Base-by-base conservation (phyloP, 2,113 vertebrate species). In the Chloroceryle aenea region DNA sequence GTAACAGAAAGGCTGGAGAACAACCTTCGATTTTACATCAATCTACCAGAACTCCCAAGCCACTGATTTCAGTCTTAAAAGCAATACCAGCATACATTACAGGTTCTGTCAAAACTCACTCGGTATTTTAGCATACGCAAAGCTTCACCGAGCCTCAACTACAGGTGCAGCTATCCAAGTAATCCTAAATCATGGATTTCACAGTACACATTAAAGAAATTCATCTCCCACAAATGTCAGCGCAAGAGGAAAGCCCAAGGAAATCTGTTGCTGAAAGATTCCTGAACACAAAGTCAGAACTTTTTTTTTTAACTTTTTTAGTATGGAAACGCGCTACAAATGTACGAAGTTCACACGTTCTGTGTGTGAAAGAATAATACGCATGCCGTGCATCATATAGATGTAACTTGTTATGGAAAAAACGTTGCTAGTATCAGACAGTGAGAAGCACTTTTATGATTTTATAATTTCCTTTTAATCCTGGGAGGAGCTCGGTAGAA, bases 251-350 rank as follows among this genome's bases (percentile, higher is more conserved):
- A 92, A 40, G 32, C 36, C 63, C 14, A 7, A 45, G 30, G 59
- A 77, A 93, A 95, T 71, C 69, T 94, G 84, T 58, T 84, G 95
- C 84, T 50, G 67, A 84, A 50, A 63, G 74, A 71, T 84, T 90
- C 63, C 79, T 30, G 6, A 91, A 27, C 7, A 18, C 25, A 19
- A 12, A 61, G 63, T 16, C 1, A 1, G 69, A 96, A 89, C 86
- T n/a, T 45, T 8, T 8, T 58, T 58, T 69, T 86, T 63, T 5
- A 67, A 30, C 38, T 34, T 25, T 12, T 25, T 62, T 26, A 25
- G n/a, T 9, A 63, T 1, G 6, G 61, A 58, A 38, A 94, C 87
- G 27, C 69, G 58, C 63, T 73, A 53, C 3, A 17, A 47, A 68
- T 6, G 2, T 1, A 32, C 4, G 6, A 87, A 93, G 72, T 84